Percentiles rank a stretch among this genome's conserved stretches.
These are phyloP conservation scores for Paradoxurus hermaphroditus DNA, from an alignment of 2,113 vertebrate genomes.

Conservation along the genomic window DNA sequence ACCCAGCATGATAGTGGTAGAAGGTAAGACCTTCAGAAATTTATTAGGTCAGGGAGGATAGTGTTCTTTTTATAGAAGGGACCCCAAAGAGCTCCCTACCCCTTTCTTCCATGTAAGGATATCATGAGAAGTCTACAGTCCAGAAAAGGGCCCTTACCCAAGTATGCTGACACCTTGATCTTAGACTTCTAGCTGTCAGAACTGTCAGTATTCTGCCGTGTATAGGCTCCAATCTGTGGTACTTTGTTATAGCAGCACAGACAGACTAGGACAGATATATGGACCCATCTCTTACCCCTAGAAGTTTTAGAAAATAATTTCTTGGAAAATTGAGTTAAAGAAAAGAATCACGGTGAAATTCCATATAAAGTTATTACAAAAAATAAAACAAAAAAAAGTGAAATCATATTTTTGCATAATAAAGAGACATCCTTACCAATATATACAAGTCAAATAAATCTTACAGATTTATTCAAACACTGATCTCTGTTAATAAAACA, in stretches of 20 bases:
- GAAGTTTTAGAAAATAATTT: not conserved
- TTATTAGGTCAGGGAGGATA: not conserved
- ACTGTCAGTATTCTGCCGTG: not conserved
- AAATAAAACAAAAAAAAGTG: not conserved
- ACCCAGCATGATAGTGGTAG: not conserved
- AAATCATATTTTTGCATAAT: not conserved
- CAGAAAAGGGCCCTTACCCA: not conserved
- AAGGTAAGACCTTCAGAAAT: not conserved
- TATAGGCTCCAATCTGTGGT: not conserved
- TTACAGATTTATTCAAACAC: not conserved
- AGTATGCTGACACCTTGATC: not conserved
- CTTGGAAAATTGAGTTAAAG: not conserved
- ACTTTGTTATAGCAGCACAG: not conserved
- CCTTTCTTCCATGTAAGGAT: not conserved
- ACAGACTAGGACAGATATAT: not conserved
- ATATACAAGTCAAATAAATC: not conserved
- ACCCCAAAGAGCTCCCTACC: not conserved
- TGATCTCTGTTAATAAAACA: not conserved
- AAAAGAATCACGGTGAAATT: not conserved
- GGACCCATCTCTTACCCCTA: not conserved
- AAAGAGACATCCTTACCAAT: not conserved
- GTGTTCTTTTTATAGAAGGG: not conserved
- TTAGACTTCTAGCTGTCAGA: not conserved
- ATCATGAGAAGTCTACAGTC: not conserved
- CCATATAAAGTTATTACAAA: not conserved